These are phyloP conservation scores for Drosophila falleni DNA, from an alignment of 2,888 invertebrate species.

Conservation along the genomic window DNA sequence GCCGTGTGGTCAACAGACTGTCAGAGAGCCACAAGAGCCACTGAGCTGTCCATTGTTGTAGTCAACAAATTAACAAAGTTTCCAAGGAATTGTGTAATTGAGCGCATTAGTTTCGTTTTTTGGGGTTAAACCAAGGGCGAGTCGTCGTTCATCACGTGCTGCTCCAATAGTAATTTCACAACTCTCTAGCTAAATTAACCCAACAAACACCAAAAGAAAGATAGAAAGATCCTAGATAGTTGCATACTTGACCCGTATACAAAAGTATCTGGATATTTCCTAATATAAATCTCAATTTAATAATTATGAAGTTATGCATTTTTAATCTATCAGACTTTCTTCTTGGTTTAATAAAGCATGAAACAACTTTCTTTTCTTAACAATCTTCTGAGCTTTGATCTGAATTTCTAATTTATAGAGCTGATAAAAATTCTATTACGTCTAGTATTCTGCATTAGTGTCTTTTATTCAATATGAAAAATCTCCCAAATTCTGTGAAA, in stretches of 20 bases:
- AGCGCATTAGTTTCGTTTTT: conserved; percentile 54
- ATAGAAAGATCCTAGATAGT: conserved; percentile 3
- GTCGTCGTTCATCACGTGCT: conserved; percentile 50
- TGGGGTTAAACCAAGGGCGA: conserved; percentile 37
- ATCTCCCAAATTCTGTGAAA: too few relatives aligned
- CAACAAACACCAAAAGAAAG: neutral
- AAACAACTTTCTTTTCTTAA: neutral
- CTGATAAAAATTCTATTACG: too few relatives aligned
- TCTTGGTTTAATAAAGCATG: too few relatives aligned
- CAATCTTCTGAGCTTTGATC: neutral
- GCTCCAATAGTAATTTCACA: conserved; percentile 69
- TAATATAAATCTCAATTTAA: neutral
- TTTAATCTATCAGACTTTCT: neutral
- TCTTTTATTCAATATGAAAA: too few relatives aligned
- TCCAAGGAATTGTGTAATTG: conserved; percentile 75
- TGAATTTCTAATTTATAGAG: neutral
- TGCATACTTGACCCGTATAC: neutral
- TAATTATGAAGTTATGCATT: neutral
- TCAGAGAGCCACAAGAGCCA: conserved; percentile 20
- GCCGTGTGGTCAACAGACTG: conserved; percentile 40
- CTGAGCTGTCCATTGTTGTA: conserved; percentile 62
- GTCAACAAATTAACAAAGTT: conserved; percentile 77
- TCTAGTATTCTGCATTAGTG: too few relatives aligned
- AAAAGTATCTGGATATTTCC: neutral
- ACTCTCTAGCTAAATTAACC: conserved; percentile 59